These are phyloP conservation scores for Thereva nobilitata DNA, from an alignment of 2,888 invertebrate genomes.

Conservation along the genomic window DNA sequence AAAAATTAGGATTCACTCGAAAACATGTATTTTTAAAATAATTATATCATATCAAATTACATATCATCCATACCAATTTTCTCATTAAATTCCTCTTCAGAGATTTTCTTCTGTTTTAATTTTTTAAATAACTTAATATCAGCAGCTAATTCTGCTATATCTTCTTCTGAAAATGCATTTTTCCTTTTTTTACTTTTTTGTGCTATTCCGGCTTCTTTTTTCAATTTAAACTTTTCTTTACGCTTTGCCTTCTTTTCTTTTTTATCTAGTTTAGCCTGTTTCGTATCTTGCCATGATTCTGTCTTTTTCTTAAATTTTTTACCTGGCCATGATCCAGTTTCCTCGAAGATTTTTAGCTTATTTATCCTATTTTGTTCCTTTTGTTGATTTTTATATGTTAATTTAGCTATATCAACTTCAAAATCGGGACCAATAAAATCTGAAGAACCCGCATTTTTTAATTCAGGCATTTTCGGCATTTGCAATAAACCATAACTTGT, in stretches of 20 bases:
- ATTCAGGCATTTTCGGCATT: constrained; percentile 94
- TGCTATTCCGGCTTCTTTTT: constrained; percentile 52
- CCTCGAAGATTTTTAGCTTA: constrained; percentile 71
- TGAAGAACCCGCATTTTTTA: constrained; percentile 68
- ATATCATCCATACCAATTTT: constrained; percentile 61
- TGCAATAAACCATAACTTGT: constrained; percentile 87
- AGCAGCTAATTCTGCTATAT: constrained; percentile 74
- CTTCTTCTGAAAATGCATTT: constrained; percentile 68
- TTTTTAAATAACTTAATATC: constrained; percentile 86
- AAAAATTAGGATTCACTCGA: too few relatives aligned
- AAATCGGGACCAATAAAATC: constrained; percentile 57
- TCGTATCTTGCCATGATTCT: constrained; percentile 69
- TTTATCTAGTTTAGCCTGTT: constrained; percentile 68
- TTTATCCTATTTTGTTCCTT: constrained; percentile 73
- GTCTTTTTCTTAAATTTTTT: constrained; percentile 62
- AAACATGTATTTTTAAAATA: too few relatives aligned
- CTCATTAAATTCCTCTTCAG: constrained; percentile 68
- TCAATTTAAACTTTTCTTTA: constrained; percentile 56
- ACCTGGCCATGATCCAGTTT: constrained; percentile 75
- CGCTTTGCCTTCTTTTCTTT: constrained; percentile 44
- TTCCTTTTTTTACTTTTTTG: constrained; percentile 57
- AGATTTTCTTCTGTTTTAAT: constrained; percentile 80
- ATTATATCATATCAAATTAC: not conserved
- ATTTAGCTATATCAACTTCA: constrained; percentile 71
- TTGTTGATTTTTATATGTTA: constrained; percentile 79